These are phyloP conservation scores for Rhimphoctona megacephalus DNA, from an alignment of 2,888 invertebrate genomes.

Conservation along the genomic window DNA sequence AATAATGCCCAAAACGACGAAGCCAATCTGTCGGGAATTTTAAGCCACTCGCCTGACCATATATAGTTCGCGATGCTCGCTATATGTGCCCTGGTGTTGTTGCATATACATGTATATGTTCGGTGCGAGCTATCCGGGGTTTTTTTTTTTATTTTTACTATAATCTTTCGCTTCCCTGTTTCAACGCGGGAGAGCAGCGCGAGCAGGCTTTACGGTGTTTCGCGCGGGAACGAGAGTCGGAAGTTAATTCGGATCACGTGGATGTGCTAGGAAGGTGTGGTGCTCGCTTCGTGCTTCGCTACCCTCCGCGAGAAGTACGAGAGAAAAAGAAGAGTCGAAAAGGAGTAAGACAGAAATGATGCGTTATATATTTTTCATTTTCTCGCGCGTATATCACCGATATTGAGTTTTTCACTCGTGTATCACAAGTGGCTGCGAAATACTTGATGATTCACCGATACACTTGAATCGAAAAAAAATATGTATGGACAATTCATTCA, in stretches of 20 bases:
- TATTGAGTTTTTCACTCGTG: slow-evolving; percentile 19
- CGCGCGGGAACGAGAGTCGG: slow-evolving; percentile 66
- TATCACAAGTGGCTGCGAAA: slow-evolving; percentile 14
- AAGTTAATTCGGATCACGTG: slow-evolving; percentile 69
- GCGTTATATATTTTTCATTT: slow-evolving; percentile 30
- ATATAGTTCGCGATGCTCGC: not conserved
- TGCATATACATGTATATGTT: not conserved
- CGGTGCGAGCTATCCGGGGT: slow-evolving; percentile 27
- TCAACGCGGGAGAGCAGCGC: slow-evolving; percentile 15
- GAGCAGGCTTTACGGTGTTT: slow-evolving; percentile 50
- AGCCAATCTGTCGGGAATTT: slow-evolving; percentile 72
- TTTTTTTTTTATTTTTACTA: slow-evolving; percentile 7
- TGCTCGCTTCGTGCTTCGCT: slow-evolving; percentile 49
- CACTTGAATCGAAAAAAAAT: not conserved
- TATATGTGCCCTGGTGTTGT: not conserved
- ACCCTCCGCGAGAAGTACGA: slow-evolving; percentile 32
- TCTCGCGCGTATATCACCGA: slow-evolving; percentile 24
- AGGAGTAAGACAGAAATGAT: not conserved
- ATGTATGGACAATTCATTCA: slow-evolving; percentile 1
- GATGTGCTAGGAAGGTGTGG: slow-evolving; percentile 43
- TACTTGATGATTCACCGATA: slow-evolving; percentile 6
- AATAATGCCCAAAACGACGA: slow-evolving; percentile 61
- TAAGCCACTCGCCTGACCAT: slow-evolving; percentile 49
- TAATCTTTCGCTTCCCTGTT: slow-evolving; percentile 45
- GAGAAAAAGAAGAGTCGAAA: not conserved